Evolutionary conservation across 2,797 vertebrate genomes (phyloP).

Genomic region (Meriones psammophilus): DNA sequence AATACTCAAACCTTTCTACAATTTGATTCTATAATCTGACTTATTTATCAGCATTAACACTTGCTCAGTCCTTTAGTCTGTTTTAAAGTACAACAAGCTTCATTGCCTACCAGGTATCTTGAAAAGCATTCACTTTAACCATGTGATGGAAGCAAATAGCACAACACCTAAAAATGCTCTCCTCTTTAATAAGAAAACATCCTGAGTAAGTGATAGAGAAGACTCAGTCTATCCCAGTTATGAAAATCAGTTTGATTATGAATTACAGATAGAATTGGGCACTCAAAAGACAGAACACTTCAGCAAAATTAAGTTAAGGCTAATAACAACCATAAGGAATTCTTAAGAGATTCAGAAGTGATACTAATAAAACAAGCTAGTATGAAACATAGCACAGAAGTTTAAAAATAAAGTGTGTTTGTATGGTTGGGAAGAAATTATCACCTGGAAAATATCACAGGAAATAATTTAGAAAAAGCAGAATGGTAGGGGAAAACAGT

Average conservation of each 20-base stretch:
- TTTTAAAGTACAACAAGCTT: conserved; percentile 37
- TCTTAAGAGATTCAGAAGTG: conserved; percentile 17
- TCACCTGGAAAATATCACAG: not conserved
- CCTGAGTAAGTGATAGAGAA: not conserved
- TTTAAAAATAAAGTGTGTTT: conserved; percentile 37
- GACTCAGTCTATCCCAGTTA: not conserved
- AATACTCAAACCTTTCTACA: not conserved
- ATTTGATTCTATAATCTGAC: not conserved
- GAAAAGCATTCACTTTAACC: not conserved
- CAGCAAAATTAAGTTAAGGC: conserved; percentile 25
- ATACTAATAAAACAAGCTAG: not conserved
- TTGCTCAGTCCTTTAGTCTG: not conserved
- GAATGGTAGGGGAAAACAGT: not conserved
- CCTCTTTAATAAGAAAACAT: not conserved
- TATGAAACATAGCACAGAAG: not conserved
- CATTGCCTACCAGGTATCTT: not conserved
- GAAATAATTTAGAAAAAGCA: conserved; percentile 39
- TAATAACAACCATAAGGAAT: not conserved
- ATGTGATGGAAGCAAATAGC: not conserved
- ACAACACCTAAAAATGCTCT: not conserved
- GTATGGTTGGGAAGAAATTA: conserved; percentile 40
- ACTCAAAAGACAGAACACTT: conserved; percentile 17
- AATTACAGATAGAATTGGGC: not conserved
- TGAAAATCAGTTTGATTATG: conserved; percentile 12
- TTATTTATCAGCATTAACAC: conserved; percentile 34